These are phyloP conservation scores for Xestia c-nigrum DNA, from an alignment of 2,888 invertebrate species.

Conservation along the genomic window DNA sequence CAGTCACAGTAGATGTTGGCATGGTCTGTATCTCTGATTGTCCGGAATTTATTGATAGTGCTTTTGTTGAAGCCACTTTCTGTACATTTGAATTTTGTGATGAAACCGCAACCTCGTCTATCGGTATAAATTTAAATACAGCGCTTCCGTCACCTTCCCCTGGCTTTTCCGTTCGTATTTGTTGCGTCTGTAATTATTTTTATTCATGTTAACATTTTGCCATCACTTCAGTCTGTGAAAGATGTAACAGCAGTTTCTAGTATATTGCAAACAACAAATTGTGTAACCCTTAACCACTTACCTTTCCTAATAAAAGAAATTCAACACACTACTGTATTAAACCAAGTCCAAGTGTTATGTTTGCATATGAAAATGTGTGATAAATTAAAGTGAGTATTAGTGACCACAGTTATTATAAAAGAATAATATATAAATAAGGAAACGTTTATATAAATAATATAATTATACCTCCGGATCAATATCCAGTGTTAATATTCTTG, in stretches of 20 bases:
- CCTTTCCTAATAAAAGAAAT: slow-evolving; percentile 67
- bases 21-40: slow-evolving; percentile 75
- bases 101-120: slow-evolving; percentile 84
- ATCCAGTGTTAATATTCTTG: slow-evolving; percentile 91
- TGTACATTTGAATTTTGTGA: slow-evolving; percentile 85
- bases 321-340: slow-evolving; percentile 59
- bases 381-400: slow-evolving; percentile 59
- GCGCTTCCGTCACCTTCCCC: slow-evolving; percentile 81
- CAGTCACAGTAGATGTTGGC: slow-evolving; percentile 75
- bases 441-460: slow-evolving; percentile 78
- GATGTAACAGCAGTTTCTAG: slow-evolving; percentile 35
- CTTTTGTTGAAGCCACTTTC: slow-evolving; percentile 83
- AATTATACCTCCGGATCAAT: slow-evolving; percentile 91
- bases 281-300: slow-evolving; percentile 82
- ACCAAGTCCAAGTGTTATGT: slow-evolving; percentile 65
- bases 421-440: slow-evolving; percentile 70
- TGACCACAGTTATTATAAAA: slow-evolving; percentile 62
- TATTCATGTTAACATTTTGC: slow-evolving; percentile 60
- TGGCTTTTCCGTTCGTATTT: slow-evolving; percentile 89
- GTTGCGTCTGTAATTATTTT: slow-evolving; percentile 87
- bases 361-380: slow-evolving; percentile 64
- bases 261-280: slow-evolving; percentile 41
- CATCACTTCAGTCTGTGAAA: slow-evolving; percentile 14
- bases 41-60: slow-evolving; percentile 74
- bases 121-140: slow-evolving; percentile 88